Conservation (phyloP, 2,797 vertebrate genomes). For the Amniataba percoides region DNA sequence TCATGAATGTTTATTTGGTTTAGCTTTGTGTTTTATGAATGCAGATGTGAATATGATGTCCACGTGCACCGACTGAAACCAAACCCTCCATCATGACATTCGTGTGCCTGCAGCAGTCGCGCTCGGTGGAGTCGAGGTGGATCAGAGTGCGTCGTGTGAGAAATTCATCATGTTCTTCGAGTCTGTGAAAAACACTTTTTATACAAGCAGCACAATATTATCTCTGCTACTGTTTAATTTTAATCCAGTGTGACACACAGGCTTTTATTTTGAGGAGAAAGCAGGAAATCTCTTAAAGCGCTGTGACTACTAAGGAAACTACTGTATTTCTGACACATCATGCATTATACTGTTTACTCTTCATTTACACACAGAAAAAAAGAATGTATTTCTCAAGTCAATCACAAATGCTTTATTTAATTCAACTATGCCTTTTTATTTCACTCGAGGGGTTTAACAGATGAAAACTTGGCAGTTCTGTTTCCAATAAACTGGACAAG, state of each 20-base stretch:
- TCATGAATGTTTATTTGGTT: slow-evolving; percentile 41
- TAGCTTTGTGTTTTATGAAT: not conserved
- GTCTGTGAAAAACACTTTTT: slow-evolving; percentile 38
- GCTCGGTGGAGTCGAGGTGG: not conserved
- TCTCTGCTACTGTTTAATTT: not conserved
- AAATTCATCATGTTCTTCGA: not conserved
- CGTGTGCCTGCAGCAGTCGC: slow-evolving; percentile 21
- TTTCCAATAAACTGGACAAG: slow-evolving; percentile 79
- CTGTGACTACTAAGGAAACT: not conserved
- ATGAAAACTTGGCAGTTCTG: slow-evolving; percentile 79
- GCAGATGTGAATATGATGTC: slow-evolving; percentile 15
- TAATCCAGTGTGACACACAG: slow-evolving; percentile 7
- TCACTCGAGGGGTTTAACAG: slow-evolving; percentile 78
- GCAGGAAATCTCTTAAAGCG: not conserved
- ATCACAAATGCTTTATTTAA: slow-evolving; percentile 80
- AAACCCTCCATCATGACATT: slow-evolving; percentile 13
- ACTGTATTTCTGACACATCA: slow-evolving; percentile 8
- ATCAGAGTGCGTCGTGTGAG: slow-evolving; percentile 30
- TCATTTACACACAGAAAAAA: slow-evolving; percentile 41
- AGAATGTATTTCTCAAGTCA: slow-evolving; percentile 75
- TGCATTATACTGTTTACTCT: slow-evolving; percentile 33
- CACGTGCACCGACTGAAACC: slow-evolving; percentile 17
- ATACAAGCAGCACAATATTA: slow-evolving; percentile 37
- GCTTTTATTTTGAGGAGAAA: not conserved
- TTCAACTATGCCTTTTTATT: slow-evolving; percentile 85